These are phyloP conservation scores for Sinocyclocheilus maitianheensis DNA, from an alignment of 2,113 vertebrate genomes.

Conservation along the genomic window DNA sequence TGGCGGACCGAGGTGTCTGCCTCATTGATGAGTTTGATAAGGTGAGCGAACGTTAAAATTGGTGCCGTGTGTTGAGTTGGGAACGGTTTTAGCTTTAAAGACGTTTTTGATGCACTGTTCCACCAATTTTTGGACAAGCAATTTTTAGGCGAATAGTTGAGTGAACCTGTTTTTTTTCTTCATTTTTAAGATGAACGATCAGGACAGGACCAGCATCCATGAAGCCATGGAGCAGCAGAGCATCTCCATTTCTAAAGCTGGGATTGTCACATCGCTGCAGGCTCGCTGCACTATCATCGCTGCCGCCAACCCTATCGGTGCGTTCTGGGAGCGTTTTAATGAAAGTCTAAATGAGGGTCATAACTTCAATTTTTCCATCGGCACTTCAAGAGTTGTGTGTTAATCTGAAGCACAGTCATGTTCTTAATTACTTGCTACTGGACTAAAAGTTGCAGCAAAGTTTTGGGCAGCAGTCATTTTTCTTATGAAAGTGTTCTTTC, in stretches of 20 bases:
- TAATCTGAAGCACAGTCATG: background rate
- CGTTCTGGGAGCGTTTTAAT: background rate
- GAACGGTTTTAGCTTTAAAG: background rate
- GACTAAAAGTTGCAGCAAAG: background rate
- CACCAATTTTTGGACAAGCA: background rate
- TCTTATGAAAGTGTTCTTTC: background rate
- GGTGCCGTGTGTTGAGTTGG: too few species aligned
- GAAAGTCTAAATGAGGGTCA: background rate
- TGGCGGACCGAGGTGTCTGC: conserved; percentile 95
- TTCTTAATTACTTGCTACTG: background rate
- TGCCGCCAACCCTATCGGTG: conserved; percentile 94
- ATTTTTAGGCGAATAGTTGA: too few species aligned
- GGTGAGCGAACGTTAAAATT: conserved; percentile 70
- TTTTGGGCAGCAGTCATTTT: background rate
- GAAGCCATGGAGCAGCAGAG: conserved; percentile 99
- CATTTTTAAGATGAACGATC: conserved; percentile 89
- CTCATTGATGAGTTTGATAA: conserved; percentile 98
- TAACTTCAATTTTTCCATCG: background rate
- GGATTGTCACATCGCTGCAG: conserved; percentile 96
- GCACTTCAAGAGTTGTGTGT: background rate
- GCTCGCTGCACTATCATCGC: conserved; percentile 93
- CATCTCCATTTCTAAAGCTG: conserved; percentile 98
- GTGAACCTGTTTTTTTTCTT: background rate
- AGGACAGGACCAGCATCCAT: conserved; percentile 97
- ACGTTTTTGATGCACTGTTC: background rate